Evolutionary conservation across 2,888 invertebrate species (phyloP).

Genomic region (Neoitamus cyanurus): DNA sequence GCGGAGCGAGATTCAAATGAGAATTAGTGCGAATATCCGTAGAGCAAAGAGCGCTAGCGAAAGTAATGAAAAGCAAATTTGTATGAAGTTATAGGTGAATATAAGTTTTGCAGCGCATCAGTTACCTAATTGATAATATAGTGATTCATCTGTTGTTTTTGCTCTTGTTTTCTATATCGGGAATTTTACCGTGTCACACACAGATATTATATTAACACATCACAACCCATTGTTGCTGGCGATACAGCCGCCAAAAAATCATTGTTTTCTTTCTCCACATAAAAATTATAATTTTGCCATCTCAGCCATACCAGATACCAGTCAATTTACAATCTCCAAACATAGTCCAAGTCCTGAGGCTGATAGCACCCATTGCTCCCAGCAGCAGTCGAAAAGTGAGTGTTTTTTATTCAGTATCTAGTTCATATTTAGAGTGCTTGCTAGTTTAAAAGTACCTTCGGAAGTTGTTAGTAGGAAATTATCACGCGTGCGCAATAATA

Average conservation of each 20-base stretch:
- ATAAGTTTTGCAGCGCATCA: neutral
- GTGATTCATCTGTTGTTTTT: slow-evolving; percentile 3
- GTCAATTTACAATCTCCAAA: slow-evolving; percentile 28
- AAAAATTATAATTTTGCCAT: neutral
- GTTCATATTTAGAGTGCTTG: neutral
- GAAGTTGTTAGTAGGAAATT: neutral
- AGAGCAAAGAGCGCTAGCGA: slow-evolving; percentile 7
- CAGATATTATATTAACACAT: slow-evolving; percentile 3
- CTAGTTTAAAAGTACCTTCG: slow-evolving; percentile 10
- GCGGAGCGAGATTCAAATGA: neutral
- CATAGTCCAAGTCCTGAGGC: slow-evolving; percentile 6
- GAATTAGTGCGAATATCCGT: slow-evolving; percentile 36
- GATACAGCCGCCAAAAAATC: neutral
- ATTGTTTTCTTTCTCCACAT: slow-evolving; percentile 16
- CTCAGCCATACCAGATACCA: slow-evolving; percentile 13
- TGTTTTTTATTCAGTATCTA: slow-evolving; percentile 10
- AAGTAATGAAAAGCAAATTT: slow-evolving; percentile 42
- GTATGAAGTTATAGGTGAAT: slow-evolving; percentile 44
- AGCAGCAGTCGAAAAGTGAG: slow-evolving; percentile 40
- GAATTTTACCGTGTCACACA: slow-evolving; percentile 10
- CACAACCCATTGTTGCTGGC: slow-evolving; percentile 7
- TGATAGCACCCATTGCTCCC: slow-evolving; percentile 28
- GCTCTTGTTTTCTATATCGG: slow-evolving; percentile 1
- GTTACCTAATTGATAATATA: slow-evolving; percentile 16
- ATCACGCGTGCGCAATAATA: slow-evolving; percentile 18